A percentile compares a stretch with the other conserved stretches of the same genome.
Conservation (phyloP, 2,888 invertebrate species). For the Lamellibrachia satsuma region DNA sequence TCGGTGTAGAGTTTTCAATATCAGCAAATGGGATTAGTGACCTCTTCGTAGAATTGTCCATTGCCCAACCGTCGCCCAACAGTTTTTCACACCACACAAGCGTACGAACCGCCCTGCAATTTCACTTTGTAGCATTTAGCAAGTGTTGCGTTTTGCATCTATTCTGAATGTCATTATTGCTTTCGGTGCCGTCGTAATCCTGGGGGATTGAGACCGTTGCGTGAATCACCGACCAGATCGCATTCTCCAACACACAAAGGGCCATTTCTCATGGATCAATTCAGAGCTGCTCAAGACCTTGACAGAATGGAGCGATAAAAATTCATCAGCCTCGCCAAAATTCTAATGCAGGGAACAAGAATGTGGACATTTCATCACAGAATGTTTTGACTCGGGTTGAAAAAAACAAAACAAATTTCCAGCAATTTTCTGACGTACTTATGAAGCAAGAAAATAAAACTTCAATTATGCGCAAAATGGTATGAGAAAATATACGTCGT, state of each 20-base stretch:
- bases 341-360: not conserved
- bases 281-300: not conserved
- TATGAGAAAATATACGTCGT: not conserved
- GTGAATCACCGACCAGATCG: not conserved
- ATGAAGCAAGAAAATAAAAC: not conserved
- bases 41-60: not conserved
- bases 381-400: not conserved
- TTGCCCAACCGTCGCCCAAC: not conserved
- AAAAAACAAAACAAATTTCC: not conserved
- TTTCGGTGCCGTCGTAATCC: not conserved
- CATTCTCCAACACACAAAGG: not conserved
- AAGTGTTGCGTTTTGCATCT: constrained; percentile 4
- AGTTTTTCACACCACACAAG: not conserved
- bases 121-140: constrained; percentile 17
- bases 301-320: not conserved
- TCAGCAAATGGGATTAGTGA: not conserved
- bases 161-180: not conserved
- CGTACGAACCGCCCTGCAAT: not conserved
- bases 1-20: not conserved
- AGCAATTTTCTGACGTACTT: not conserved
- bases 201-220: not conserved
- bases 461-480: not conserved
- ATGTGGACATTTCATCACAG: not conserved
- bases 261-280: not conserved
- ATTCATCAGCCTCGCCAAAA: not conserved